Conservation (phyloP, 1,140 invertebrate genomes). For the Drosophila lacertosa region DNA sequence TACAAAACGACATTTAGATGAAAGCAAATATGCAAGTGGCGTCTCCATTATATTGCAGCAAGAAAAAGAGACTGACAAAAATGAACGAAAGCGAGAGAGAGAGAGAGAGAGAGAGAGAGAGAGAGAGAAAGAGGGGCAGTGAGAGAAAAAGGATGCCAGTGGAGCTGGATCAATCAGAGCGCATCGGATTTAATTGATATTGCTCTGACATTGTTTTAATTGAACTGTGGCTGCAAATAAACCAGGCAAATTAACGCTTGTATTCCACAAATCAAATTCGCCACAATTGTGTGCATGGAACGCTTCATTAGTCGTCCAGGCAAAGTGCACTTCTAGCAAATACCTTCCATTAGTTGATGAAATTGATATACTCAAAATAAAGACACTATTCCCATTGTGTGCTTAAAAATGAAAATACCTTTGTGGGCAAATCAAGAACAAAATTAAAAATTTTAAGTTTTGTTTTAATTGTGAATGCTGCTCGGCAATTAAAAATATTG, state of each 20-base stretch:
- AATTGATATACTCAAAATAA: background rate
- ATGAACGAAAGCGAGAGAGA: constrained; percentile 17
- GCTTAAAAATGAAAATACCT: no score
- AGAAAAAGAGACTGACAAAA: constrained; percentile 28
- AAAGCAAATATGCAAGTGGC: constrained; percentile 61
- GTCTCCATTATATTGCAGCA: constrained; percentile 28
- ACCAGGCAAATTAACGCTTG: constrained; percentile 54
- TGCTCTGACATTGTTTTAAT: constrained; percentile 75
- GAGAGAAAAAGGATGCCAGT: constrained; percentile 19
- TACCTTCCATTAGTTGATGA: no score
- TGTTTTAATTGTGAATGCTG: no score
- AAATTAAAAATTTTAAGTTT: no score
- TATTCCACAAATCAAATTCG: constrained; percentile 28
- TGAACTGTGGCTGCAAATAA: constrained; percentile 72
- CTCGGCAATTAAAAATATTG: no score
- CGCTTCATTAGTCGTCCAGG: background rate
- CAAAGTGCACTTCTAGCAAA: background rate
- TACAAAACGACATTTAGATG: constrained; percentile 12
- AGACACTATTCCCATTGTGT: no score
- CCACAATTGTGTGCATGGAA: background rate
- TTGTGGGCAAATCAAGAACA: no score
- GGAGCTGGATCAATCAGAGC: constrained; percentile 62
- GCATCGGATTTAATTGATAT: constrained; percentile 74
- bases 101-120: background rate
- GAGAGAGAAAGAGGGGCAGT: background rate